Conservation (phyloP, 2,888 invertebrate species). For the Diaperis boleti region DNA sequence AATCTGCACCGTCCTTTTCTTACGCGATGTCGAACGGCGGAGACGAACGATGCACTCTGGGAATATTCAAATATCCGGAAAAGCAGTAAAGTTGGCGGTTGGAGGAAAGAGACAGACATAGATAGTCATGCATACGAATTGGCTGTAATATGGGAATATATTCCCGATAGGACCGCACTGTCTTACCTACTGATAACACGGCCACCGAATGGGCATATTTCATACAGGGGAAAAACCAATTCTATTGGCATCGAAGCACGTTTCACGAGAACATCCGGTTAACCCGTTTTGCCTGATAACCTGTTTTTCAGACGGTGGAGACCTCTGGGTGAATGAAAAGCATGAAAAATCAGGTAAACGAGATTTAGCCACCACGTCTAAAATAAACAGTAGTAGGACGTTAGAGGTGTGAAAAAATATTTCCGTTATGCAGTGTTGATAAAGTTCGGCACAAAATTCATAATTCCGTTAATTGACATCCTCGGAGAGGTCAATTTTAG, state of each 20-base stretch:
- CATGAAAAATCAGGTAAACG: no score
- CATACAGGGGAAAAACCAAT: conserved; percentile 50
- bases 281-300: neutral
- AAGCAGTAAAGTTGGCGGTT: conserved; percentile 40
- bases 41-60: conserved; percentile 7
- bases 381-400: no score
- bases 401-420: no score
- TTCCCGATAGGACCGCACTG: conserved; percentile 60
- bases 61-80: conserved; percentile 37
- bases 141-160: conserved; percentile 60
- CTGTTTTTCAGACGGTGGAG: neutral
- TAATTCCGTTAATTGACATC: no score
- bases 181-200: conserved; percentile 59
- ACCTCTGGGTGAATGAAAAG: no score
- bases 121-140: conserved; percentile 61
- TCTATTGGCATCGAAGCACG: conserved; percentile 2
- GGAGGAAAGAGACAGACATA: conserved; percentile 45
- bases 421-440: no score
- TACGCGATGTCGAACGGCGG: neutral
- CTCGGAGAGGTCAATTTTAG: no score
- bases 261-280: conserved; percentile 3
- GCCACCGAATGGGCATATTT: conserved; percentile 55
- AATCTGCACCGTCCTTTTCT: conserved; percentile 34
- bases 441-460: no score
- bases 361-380: no score